Conservation (phyloP, 2,797 vertebrate genomes). For the Crenuchus spilurus region DNA sequence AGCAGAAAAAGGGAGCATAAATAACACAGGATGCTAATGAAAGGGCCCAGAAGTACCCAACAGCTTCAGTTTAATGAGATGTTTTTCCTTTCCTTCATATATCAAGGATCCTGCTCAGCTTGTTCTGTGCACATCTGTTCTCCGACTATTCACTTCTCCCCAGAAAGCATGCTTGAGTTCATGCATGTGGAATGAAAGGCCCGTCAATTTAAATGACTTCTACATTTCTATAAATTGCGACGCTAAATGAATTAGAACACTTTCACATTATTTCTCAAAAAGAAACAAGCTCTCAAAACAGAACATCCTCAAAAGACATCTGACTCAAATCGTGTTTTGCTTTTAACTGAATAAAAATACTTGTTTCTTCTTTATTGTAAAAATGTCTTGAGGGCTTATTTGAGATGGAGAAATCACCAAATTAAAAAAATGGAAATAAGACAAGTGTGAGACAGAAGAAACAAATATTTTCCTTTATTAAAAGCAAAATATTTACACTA, state of each 20-base stretch:
- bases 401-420: constrained; percentile 20
- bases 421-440: constrained; percentile 64
- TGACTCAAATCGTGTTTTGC: too few species aligned
- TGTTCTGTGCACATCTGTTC: constrained; percentile 62
- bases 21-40: constrained; percentile 8
- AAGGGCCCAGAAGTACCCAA: background rate
- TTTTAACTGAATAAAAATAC: constrained; percentile 71
- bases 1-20: background rate
- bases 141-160: constrained; percentile 31
- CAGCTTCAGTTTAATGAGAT: constrained; percentile 25
- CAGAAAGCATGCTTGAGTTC: constrained; percentile 43
- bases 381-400: background rate
- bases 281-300: too few species aligned
- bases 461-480: constrained; percentile 98
- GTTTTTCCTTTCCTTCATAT: constrained; percentile 5
- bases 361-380: constrained; percentile 74
- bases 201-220: too few species aligned
- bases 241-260: too few species aligned
- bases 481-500: constrained; percentile 66
- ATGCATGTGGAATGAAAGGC: constrained; percentile 1
- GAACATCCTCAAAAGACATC: too few species aligned
- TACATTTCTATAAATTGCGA: too few species aligned
- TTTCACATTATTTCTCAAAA: too few species aligned
- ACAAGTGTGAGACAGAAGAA: constrained; percentile 82
- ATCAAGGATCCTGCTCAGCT: constrained; percentile 9